phyloP scores from a whole-genome alignment of 2,113 vertebrate species.

The Podiceps cristatus region DNA sequence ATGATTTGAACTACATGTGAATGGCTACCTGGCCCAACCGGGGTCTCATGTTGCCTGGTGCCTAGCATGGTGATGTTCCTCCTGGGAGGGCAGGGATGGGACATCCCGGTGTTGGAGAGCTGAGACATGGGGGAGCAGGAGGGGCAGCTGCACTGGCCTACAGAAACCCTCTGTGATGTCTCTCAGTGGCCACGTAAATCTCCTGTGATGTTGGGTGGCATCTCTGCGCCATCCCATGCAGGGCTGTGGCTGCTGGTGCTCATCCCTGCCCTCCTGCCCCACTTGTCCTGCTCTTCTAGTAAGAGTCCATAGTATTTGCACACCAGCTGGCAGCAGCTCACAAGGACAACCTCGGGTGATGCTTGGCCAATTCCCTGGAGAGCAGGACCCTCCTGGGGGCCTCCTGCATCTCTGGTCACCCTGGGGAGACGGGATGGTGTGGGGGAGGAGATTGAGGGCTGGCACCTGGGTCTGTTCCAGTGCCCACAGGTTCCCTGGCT shows the following conservation, averaged over 20 bases:
- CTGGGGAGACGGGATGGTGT: neutral
- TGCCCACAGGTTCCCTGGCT: neutral
- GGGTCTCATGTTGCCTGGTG: neutral
- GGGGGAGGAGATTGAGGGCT: neutral
- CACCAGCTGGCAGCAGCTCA: neutral
- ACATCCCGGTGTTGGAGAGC: neutral
- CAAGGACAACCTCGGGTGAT: neutral
- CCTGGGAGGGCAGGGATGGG: neutral
- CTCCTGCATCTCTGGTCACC: fast-evolving
- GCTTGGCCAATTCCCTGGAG: neutral
- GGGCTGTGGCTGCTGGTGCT: neutral
- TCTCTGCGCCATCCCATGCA: fast-evolving
- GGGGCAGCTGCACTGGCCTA: neutral
- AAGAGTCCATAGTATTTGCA: neutral
- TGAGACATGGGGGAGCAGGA: neutral
- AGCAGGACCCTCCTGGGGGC: neutral
- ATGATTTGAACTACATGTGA: neutral
- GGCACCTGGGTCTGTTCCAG: neutral
- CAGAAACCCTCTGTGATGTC: neutral
- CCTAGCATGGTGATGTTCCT: neutral
- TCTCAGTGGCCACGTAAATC: neutral
- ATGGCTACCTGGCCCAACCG: fast-evolving
- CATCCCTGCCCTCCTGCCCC: fast-evolving
- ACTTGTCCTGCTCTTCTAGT: neutral
- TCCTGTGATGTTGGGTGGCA: neutral